These are phyloP conservation scores for Petrocephalus sullivani DNA, from an alignment of 2,797 vertebrate species.

Conservation along the genomic window DNA sequence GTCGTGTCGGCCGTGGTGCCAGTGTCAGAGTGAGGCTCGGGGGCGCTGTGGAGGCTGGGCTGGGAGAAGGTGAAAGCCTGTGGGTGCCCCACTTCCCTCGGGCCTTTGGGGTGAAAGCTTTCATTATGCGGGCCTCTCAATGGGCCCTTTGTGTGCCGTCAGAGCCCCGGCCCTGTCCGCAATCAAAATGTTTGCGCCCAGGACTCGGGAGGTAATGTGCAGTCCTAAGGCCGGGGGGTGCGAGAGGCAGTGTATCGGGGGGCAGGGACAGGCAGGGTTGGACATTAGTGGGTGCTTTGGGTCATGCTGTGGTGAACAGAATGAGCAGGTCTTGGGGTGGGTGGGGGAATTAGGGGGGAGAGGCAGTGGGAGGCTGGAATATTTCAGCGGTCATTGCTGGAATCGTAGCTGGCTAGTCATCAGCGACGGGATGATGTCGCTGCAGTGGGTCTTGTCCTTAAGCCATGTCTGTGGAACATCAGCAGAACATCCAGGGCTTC, in stretches of 20 bases:
- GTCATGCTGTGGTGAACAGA: background rate
- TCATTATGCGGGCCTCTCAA: slow-evolving; percentile 63
- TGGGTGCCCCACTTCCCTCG: background rate
- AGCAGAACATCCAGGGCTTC: background rate
- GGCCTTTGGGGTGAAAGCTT: slow-evolving; percentile 51
- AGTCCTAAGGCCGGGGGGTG: background rate
- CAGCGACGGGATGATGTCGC: too few species aligned
- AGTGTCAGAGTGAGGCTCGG: background rate
- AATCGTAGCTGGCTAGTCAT: background rate
- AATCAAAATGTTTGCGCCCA: slow-evolving; percentile 54
- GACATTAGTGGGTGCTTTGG: background rate
- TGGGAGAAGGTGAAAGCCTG: background rate
- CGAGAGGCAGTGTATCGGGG: background rate
- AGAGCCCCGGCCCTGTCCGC: slow-evolving; percentile 33
- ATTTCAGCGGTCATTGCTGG: background rate
- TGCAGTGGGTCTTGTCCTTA: background rate
- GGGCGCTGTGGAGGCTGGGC: slow-evolving; percentile 27
- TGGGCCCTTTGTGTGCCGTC: slow-evolving; percentile 56
- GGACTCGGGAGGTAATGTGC: background rate
- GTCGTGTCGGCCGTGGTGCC: background rate
- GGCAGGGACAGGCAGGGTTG: background rate
- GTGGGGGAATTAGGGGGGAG: background rate
- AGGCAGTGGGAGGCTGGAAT: background rate
- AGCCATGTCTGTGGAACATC: background rate
- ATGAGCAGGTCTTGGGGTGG: background rate